Percentiles rank a stretch among this genome's conserved stretches.
phyloP scores from a whole-genome alignment of 2,797 vertebrate species.

The Mycteria americana region DNA sequence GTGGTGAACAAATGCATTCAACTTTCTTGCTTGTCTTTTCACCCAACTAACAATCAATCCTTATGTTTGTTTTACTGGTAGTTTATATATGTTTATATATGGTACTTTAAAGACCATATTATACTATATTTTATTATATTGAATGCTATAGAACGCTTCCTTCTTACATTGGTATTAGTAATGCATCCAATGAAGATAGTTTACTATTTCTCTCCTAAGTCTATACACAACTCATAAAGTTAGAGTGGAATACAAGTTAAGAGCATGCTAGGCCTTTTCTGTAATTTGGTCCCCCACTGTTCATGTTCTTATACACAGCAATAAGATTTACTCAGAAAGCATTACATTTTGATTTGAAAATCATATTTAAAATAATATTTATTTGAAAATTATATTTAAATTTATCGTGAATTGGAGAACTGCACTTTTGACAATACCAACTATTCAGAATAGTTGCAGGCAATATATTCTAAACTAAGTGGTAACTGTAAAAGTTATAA shows the following conservation, averaged over 20 bases:
- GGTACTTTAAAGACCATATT: background rate
- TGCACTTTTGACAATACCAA: background rate
- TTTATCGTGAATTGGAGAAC: background rate
- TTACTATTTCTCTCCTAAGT: background rate
- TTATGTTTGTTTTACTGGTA: background rate
- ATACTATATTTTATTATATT: background rate
- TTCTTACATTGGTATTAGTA: background rate
- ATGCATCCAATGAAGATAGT: background rate
- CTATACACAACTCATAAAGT: background rate
- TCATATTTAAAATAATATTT: background rate
- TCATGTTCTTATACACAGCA: background rate
- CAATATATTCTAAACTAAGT: background rate
- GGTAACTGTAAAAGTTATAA: background rate
- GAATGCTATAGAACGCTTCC: background rate
- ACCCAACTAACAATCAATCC: background rate
- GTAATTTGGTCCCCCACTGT: background rate
- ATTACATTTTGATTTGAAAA: background rate
- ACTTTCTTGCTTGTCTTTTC: background rate
- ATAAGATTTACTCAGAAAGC: background rate
- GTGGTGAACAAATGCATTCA: background rate
- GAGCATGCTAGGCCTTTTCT: background rate
- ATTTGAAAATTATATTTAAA: background rate
- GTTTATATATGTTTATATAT: background rate
- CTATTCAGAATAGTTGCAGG: background rate
- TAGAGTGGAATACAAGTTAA: background rate